phyloP scores from a whole-genome alignment of 2,113 vertebrate genomes.

The Morone saxatilis region DNA sequence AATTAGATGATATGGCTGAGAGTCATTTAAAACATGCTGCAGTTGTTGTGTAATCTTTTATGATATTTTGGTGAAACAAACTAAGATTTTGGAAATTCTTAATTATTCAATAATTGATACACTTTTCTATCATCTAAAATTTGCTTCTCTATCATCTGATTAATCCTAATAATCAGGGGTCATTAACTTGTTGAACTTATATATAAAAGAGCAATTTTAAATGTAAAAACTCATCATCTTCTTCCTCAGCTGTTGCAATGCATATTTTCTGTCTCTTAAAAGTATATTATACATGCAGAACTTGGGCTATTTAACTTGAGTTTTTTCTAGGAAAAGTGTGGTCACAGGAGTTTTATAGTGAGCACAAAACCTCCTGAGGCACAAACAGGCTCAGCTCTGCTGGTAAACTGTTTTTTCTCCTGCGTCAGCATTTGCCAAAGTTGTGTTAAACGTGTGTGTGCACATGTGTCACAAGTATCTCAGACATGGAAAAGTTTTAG shows the following conservation, averaged over 20 bases:
- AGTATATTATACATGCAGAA: not conserved
- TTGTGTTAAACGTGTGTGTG: conserved; percentile 10
- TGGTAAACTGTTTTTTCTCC: not conserved
- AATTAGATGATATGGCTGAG: conserved; percentile 13
- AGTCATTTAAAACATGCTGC: conserved; percentile 1
- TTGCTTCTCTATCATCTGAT: not conserved
- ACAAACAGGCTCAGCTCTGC: not conserved
- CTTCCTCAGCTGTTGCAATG: not conserved
- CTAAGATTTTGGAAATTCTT: too few species aligned
- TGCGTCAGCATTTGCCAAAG: conserved; percentile 8
- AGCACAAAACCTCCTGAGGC: not conserved
- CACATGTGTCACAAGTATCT: not conserved
- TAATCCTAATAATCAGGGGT: not conserved
- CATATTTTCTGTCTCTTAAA: not conserved
- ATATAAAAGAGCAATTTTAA: not conserved
- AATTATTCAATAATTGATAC: not conserved
- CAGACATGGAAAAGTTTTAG: not conserved
- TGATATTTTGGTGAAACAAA: not conserved
- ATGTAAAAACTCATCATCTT: not conserved
- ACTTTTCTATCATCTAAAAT: not conserved
- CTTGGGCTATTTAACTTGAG: not conserved
- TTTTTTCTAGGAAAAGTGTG: not conserved
- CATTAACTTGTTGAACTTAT: not conserved
- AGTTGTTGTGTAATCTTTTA: conserved; percentile 16
- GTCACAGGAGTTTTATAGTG: not conserved